Percentiles rank a stretch among this genome's conserved stretches.
Evolutionary conservation across 2,113 vertebrate species (phyloP).

Genomic region (Empidonax traillii): DNA sequence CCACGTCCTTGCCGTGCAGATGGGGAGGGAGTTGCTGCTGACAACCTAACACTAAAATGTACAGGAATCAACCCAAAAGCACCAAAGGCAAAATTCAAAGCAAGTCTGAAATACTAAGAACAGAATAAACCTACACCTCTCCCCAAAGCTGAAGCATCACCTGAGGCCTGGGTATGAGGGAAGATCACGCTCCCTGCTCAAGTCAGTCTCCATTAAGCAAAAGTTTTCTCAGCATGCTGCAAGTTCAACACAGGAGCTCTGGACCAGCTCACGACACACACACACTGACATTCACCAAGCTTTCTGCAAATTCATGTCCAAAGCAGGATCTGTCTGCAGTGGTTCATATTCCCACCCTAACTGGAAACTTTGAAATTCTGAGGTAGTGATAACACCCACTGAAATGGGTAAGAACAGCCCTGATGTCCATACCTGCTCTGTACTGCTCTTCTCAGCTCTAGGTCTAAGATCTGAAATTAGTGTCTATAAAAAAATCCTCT

Average conservation of each 20-base stretch:
- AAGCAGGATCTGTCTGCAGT: background rate
- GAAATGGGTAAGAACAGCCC: background rate
- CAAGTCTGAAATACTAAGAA: background rate
- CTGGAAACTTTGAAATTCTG: background rate
- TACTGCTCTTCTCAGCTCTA: background rate
- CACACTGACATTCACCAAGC: background rate
- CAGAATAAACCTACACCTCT: background rate
- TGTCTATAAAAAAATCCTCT: background rate
- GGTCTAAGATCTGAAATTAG: background rate
- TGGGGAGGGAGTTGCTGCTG: background rate
- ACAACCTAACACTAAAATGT: background rate
- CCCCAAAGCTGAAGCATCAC: background rate
- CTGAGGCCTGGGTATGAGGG: accelerated
- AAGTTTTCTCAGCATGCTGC: background rate
- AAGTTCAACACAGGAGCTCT: background rate
- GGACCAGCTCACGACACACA: background rate
- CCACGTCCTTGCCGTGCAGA: background rate
- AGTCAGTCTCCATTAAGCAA: background rate
- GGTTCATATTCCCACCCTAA: background rate
- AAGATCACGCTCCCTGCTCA: background rate
- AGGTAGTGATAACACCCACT: background rate
- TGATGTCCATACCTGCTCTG: background rate
- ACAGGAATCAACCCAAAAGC: background rate
- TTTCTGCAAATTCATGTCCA: background rate
- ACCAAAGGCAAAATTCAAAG: background rate